Evolutionary conservation across 2,113 vertebrate species (phyloP).

Genomic region (Petrocephalus microphthalmus): DNA sequence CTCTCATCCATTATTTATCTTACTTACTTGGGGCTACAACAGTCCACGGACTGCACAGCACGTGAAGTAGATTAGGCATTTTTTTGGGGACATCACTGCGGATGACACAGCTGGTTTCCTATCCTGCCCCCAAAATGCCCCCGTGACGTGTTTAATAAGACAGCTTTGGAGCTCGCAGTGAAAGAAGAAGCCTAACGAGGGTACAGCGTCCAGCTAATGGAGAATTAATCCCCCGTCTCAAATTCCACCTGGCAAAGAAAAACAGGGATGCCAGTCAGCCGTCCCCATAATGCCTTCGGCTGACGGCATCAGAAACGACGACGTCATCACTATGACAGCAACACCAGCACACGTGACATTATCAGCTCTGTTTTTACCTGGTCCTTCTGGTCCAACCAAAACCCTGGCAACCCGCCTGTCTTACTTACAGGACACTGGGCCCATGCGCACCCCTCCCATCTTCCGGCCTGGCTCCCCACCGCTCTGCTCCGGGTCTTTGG

Average conservation of each 20-base stretch:
- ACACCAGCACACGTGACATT: not conserved
- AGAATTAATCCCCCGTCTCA: not conserved
- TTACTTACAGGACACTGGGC: not conserved
- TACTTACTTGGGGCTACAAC: not conserved
- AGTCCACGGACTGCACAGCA: not conserved
- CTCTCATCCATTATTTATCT: constrained; percentile 8
- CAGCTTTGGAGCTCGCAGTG: not conserved
- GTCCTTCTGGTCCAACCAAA: not conserved
- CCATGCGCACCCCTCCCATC: not conserved
- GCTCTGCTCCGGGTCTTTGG: not conserved
- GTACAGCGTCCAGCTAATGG: not conserved
- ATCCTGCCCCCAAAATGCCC: not conserved
- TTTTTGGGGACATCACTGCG: not conserved
- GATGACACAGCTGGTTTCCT: not conserved
- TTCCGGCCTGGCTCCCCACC: not conserved
- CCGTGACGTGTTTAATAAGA: not conserved
- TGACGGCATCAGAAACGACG: not conserved
- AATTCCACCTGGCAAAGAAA: not conserved
- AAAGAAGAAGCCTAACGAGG: not conserved
- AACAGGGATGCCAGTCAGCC: not conserved
- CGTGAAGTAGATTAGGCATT: not conserved
- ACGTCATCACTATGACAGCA: not conserved
- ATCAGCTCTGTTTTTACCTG: not conserved
- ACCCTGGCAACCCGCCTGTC: not conserved
- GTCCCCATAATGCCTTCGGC: not conserved